These are phyloP conservation scores for Hypsopygia costalis DNA, from an alignment of 2,888 invertebrate genomes.

Conservation along the genomic window DNA sequence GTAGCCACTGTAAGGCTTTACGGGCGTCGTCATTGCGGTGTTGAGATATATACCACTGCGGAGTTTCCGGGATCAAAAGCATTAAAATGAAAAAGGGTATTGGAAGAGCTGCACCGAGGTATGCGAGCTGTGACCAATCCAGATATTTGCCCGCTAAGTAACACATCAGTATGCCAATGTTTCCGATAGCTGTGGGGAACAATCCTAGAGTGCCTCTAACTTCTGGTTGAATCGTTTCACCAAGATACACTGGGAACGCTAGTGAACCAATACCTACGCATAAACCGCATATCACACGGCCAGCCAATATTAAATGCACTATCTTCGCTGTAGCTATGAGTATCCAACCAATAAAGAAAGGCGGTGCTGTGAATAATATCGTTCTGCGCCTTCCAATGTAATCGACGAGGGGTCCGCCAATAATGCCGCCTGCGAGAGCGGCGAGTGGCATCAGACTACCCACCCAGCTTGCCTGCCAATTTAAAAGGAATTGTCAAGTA, in stretches of 20 bases:
- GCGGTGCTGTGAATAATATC: constrained; percentile 88
- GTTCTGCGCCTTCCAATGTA: constrained; percentile 91
- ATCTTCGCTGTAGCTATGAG: constrained; percentile 88
- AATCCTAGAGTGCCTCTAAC: constrained; percentile 94
- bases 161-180: constrained; percentile 89
- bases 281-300: constrained; percentile 91
- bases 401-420: constrained; percentile 92
- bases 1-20: constrained; percentile 89
- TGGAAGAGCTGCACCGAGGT: constrained; percentile 87
- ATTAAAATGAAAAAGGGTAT: constrained; percentile 90
- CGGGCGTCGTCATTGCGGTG: constrained; percentile 88
- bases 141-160: constrained; percentile 90
- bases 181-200: constrained; percentile 92
- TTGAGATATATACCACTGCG: constrained; percentile 93
- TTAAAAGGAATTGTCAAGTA: constrained; percentile 1
- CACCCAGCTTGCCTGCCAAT: constrained; percentile 89
- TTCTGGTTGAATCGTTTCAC: constrained; percentile 95
- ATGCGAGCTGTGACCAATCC: constrained; percentile 91
- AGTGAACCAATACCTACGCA: constrained; percentile 94
- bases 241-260: constrained; percentile 94
- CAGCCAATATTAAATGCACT: constrained; percentile 86
- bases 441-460: constrained; percentile 93
- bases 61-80: constrained; percentile 95
- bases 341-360: constrained; percentile 91
- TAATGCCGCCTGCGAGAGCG: constrained; percentile 90